phyloP scores from a whole-genome alignment of 2,888 invertebrate genomes.

The Pachydiplax longipennis region DNA sequence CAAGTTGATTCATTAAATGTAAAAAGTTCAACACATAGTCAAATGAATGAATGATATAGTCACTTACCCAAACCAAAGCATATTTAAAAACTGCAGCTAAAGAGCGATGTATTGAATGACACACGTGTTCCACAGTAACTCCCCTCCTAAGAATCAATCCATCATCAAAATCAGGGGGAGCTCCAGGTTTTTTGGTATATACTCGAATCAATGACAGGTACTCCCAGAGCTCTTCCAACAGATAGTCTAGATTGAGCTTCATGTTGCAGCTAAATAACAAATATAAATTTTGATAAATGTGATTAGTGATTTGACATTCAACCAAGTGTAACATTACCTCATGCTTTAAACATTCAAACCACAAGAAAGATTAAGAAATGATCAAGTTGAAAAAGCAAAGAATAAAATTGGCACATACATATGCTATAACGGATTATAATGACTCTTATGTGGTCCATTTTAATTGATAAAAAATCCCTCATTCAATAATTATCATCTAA shows the following conservation, averaged over 20 bases:
- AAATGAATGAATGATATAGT: not conserved
- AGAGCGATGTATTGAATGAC: slow-evolving; percentile 95
- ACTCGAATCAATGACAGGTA: slow-evolving; percentile 91
- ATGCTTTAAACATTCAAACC: no score
- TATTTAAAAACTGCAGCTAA: slow-evolving; percentile 94
- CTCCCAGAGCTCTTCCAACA: slow-evolving; percentile 93
- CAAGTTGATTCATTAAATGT: not conserved
- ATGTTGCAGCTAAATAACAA: slow-evolving; percentile 87
- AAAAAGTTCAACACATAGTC: not conserved
- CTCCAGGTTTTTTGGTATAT: slow-evolving; percentile 98
- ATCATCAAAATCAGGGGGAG: slow-evolving; percentile 94
- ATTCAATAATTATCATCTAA: no score
- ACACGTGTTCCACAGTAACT: slow-evolving; percentile 94
- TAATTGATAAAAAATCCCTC: no score
- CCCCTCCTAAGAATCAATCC: slow-evolving; percentile 92
- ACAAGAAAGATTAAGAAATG: no score
- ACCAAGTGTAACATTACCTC: no score
- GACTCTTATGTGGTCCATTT: no score
- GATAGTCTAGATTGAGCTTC: slow-evolving; percentile 95
- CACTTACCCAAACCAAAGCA: slow-evolving; percentile 88
- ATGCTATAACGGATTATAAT: no score
- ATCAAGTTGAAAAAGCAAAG: no score
- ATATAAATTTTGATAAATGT: no score
- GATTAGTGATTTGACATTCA: no score
- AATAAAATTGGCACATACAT: no score